Evolutionary conservation across 2,797 vertebrate genomes (phyloP).

Genomic region (Alca torda): DNA sequence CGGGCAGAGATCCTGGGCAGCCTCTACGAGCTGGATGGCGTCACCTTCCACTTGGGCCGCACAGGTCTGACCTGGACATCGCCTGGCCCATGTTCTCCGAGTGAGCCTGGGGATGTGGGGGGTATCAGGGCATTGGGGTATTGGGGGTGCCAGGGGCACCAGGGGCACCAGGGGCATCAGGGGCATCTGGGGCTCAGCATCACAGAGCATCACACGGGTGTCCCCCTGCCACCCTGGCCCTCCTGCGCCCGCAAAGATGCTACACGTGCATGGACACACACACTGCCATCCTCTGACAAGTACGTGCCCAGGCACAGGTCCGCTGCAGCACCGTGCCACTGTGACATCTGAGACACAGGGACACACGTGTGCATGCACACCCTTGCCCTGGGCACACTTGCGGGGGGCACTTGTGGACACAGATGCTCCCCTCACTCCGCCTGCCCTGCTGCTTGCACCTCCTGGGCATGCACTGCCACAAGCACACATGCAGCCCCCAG

Average conservation of each 20-base stretch:
- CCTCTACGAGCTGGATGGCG: slow-evolving; percentile 71
- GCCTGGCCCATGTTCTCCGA: slow-evolving; percentile 77
- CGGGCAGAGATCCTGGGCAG: slow-evolving; percentile 67
- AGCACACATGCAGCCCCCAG: background rate
- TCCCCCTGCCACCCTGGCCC: background rate
- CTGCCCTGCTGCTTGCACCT: background rate
- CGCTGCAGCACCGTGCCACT: background rate
- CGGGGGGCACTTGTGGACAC: rapidly evolving
- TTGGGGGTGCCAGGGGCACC: background rate
- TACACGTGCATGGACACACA: rapidly evolving
- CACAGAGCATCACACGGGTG: background rate
- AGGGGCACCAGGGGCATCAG: background rate
- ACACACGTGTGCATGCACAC: rapidly evolving
- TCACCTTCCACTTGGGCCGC: slow-evolving; percentile 69
- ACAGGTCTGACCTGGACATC: slow-evolving; percentile 66
- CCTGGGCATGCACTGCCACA: rapidly evolving
- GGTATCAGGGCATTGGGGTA: background rate
- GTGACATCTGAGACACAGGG: background rate
- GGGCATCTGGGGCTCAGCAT: background rate
- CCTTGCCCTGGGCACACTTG: rapidly evolving
- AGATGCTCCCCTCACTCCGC: background rate
- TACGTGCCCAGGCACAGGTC: background rate
- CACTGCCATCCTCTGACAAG: background rate
- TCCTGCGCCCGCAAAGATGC: background rate
- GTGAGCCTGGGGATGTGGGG: slow-evolving; percentile 6